These are phyloP conservation scores for Macrotus californicus DNA, from an alignment of 2,113 vertebrate species.

Conservation along the genomic window DNA sequence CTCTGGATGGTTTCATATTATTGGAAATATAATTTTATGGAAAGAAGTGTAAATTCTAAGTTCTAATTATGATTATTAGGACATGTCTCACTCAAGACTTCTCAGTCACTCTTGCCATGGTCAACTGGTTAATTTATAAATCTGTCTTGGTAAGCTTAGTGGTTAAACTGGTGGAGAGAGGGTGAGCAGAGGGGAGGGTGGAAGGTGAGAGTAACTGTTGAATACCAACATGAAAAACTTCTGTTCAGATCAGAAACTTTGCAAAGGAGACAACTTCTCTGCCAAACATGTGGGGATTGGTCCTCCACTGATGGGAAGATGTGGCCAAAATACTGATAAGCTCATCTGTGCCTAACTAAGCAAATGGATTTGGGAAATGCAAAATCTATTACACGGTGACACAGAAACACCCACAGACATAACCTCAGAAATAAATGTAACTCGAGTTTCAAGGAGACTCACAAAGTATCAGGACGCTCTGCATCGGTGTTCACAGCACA, in stretches of 20 bases:
- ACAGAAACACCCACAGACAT: background rate
- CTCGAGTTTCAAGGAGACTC: background rate
- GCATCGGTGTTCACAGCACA: background rate
- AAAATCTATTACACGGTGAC: background rate
- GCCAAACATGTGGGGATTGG: fast-evolving
- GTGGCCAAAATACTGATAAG: background rate
- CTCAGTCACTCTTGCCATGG: background rate
- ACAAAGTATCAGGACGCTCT: fast-evolving
- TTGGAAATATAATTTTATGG: background rate
- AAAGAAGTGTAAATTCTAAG: background rate
- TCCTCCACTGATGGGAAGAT: background rate
- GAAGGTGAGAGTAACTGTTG: background rate
- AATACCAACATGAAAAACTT: background rate
- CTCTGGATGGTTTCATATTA: background rate
- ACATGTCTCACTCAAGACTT: background rate
- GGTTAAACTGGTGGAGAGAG: background rate
- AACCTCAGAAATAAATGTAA: background rate
- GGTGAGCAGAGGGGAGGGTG: background rate
- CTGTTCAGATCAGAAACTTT: background rate
- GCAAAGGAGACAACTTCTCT: background rate
- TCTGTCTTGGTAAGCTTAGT: background rate
- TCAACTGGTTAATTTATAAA: background rate
- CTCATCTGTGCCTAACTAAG: background rate
- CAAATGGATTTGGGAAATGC: background rate
- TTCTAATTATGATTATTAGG: background rate